phyloP scores from a whole-genome alignment of 2,888 invertebrate species.

The Tetranychus truncatus region DNA sequence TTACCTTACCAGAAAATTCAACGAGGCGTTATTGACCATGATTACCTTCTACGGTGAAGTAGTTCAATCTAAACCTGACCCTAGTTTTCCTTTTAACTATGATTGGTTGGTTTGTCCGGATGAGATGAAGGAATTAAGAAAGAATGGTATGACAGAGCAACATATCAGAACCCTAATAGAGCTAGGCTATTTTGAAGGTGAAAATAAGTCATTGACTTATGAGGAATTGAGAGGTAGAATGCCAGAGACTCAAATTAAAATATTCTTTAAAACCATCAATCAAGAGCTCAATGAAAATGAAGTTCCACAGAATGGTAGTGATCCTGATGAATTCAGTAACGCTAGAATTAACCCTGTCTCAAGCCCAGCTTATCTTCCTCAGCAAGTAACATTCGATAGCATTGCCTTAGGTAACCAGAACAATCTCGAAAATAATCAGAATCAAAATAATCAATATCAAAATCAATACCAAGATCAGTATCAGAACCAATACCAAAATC shows the following conservation, averaged over 20 bases:
- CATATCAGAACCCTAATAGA: background rate
- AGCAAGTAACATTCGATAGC: too few relatives aligned
- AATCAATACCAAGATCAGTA: background rate
- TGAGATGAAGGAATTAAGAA: background rate
- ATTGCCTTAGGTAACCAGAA: too few relatives aligned
- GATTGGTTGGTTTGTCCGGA: background rate
- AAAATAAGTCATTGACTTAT: background rate
- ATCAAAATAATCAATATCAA: too few relatives aligned
- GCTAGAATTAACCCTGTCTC: too few relatives aligned
- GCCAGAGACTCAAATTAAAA: background rate
- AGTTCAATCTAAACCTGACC: background rate
- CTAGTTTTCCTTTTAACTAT: background rate
- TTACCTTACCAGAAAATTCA: background rate
- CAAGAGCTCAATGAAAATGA: background rate
- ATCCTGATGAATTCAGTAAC: too few relatives aligned
- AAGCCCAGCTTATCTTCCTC: too few relatives aligned
- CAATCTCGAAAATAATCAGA: too few relatives aligned
- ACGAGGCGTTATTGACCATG: background rate
- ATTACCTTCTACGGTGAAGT: background rate
- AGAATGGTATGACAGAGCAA: background rate
- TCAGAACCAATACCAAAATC: background rate
- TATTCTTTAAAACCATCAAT: background rate
- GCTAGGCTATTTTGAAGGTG: background rate
- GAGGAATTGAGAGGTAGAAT: background rate
- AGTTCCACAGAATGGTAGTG: background rate